Base-by-base conservation (phyloP, 92 coral and sea anemone species). In the Phymanthus crucifer region DNA sequence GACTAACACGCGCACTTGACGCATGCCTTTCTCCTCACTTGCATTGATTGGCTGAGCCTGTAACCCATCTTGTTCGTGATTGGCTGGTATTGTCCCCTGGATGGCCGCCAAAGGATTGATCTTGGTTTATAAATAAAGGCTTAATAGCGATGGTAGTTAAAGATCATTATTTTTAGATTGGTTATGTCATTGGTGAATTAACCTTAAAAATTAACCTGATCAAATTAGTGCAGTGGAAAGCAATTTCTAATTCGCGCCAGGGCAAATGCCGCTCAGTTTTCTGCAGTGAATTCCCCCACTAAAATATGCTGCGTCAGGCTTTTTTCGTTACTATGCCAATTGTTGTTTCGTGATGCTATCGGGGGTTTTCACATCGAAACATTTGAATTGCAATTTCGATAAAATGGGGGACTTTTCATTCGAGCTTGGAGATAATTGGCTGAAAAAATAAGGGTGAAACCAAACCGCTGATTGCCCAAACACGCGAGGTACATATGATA, bases 91-190 rank as follows among this genome's bases (percentile, higher is more conserved):
- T 64, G 45, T 36, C 27, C 38, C 13, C 72, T 61, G 81, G 81
- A 77, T 14, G 4, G 13, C 33, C 81, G 81, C 81, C 81, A 77
- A 64, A 64, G n/a, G n/a, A 72, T 61, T 38, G 31, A 40, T 36
- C 72, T n/a, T 40, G 68, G 81, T 61, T 77, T 64, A 77, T 32
- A 77, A 61, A 77, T 57, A 77, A 27, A 77, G 45, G 56, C 54
- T 61, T 61, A 38, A 35, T 32, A 26, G 35, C 3, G 7, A 14
- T n/a, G 73, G 43, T 50, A 58, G 72, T 16, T 32, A 21, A 64
- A 37, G 81, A 61, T 36, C 58, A 77, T 61, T 77, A 77, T 77
- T 77, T 77, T 77, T 77, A 77, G 81, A 52, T 75, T 75, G 80
- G 34, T 61, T 61, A 61, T 61, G 68, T 61, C 26, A 61, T 61